Evolutionary conservation across 2,888 invertebrate genomes (phyloP).

Genomic region (Geophilus truncorum): DNA sequence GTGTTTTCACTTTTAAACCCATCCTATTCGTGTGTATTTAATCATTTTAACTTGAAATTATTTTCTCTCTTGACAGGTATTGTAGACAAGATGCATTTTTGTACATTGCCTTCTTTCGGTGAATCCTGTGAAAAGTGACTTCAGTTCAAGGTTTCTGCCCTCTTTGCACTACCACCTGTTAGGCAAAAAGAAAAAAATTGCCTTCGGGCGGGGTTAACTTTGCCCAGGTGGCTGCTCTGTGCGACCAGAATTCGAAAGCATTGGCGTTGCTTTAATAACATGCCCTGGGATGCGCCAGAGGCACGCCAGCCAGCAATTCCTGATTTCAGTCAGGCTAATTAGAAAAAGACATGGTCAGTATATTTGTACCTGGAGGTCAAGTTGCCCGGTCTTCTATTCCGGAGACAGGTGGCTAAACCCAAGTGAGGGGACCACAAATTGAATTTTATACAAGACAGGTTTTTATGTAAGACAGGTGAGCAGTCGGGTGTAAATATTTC

Average conservation of each 20-base stretch:
- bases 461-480: not conserved
- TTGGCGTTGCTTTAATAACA: slow-evolving; percentile 12
- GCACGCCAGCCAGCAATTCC: not conserved
- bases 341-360: slow-evolving; percentile 17
- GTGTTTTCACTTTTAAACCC: not conserved
- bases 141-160: slow-evolving; percentile 20
- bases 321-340: slow-evolving; percentile 11
- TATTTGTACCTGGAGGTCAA: slow-evolving; percentile 1
- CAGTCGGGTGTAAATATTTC: slow-evolving; percentile 7
- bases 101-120: not conserved
- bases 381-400: not conserved
- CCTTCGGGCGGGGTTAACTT: not conserved
- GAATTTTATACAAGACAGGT: not conserved
- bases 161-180: slow-evolving; percentile 25
- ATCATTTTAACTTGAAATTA: not conserved
- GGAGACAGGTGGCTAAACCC: not conserved
- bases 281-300: not conserved
- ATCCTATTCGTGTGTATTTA: not conserved
- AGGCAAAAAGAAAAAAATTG: not conserved
- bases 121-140: not conserved
- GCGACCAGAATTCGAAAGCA: slow-evolving; percentile 15
- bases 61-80: not conserved
- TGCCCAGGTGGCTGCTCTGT: not conserved
- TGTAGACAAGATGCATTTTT: not conserved
- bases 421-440: not conserved